These are phyloP conservation scores for Nymphalis polychloros DNA, from an alignment of 2,888 invertebrate species.

Conservation along the genomic window DNA sequence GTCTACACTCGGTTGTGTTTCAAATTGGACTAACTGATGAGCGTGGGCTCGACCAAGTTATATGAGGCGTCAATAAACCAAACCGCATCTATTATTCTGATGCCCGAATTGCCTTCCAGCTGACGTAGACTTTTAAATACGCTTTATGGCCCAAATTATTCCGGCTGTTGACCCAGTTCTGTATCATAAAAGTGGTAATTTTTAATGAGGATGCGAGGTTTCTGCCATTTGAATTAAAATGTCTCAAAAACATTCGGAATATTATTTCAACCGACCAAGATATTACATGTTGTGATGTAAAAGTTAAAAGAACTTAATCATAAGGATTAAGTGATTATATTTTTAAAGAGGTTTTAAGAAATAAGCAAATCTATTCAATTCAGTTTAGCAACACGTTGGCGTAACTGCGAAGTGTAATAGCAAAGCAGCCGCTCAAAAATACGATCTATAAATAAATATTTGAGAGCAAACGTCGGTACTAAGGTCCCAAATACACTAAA, in stretches of 20 bases:
- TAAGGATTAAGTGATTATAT: constrained; percentile 22
- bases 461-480: constrained; percentile 72
- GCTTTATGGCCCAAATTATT: constrained; percentile 68
- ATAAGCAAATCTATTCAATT: constrained; percentile 40
- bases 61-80: constrained; percentile 78
- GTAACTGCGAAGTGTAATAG: constrained; percentile 66
- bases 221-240: constrained; percentile 22
- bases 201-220: constrained; percentile 53
- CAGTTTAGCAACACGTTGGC: constrained; percentile 61
- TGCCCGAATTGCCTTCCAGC: constrained; percentile 60
- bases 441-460: constrained; percentile 75
- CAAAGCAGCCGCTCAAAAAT: constrained; percentile 63
- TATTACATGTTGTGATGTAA: too few relatives aligned
- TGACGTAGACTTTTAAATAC: constrained; percentile 73
- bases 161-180: constrained; percentile 68
- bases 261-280: neutral
- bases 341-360: neutral
- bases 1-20: constrained; percentile 75
- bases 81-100: constrained; percentile 77
- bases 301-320: neutral
- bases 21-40: constrained; percentile 74
- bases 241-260: neutral
- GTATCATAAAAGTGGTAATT: constrained; percentile 52
- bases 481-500: constrained; percentile 74
- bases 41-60: constrained; percentile 65